Evolutionary conservation across 2,888 invertebrate genomes (phyloP).

Genomic region (Ferdinandea cuprea): DNA sequence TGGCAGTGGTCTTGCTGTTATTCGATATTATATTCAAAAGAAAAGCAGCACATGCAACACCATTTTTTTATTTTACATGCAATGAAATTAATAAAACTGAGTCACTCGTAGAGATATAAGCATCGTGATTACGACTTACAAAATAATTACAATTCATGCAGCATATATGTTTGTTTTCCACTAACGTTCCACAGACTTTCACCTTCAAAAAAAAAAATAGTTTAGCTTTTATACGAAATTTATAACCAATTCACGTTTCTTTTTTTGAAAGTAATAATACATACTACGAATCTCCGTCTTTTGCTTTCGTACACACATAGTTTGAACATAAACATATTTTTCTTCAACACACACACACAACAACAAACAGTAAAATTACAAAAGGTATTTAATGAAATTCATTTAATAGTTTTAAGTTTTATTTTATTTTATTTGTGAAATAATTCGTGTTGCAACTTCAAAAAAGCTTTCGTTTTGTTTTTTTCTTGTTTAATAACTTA

Average conservation of each 20-base stretch:
- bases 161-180: not conserved
- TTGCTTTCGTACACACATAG: not conserved
- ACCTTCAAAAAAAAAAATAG: slow-evolving; percentile 3
- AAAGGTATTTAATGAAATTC: no score
- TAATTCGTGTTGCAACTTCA: slow-evolving; percentile 4
- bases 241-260: no score
- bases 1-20: slow-evolving; percentile 64
- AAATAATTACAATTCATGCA: slow-evolving; percentile 14
- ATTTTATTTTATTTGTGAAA: not conserved
- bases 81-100: not conserved
- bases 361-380: not conserved
- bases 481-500: slow-evolving; percentile 41
- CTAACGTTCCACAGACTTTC: slow-evolving; percentile 10
- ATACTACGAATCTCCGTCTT: slow-evolving; percentile 22
- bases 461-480: slow-evolving; percentile 1
- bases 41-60: slow-evolving; percentile 60
- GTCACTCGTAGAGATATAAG: slow-evolving; percentile 53
- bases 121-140: slow-evolving; percentile 59
- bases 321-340: no score
- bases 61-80: slow-evolving; percentile 40
- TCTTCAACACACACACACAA: no score
- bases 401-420: not conserved
- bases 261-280: not conserved
- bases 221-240: slow-evolving; percentile 17
- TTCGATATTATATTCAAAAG: slow-evolving; percentile 20